Evolutionary conservation across 1,140 invertebrate species (phyloP), one percentile per base, ranked within the genome.

Genomic region (Vanessa tameamea): DNA sequence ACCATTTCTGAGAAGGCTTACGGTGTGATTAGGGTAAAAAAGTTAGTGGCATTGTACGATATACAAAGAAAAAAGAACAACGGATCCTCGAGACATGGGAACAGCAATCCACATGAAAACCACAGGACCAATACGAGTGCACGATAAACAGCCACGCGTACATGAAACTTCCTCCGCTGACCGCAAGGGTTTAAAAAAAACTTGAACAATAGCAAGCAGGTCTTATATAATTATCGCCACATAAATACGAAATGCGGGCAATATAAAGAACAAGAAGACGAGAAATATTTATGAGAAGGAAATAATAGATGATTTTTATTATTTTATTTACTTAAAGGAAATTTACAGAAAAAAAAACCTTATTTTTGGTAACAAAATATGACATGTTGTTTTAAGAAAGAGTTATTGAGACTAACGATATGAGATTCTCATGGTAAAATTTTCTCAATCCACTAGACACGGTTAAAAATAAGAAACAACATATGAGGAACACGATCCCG

Each of bases 91-190:
- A 69, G 67, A 86, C 84, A 85, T 85, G 83, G 80, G 82, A 87
- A 86, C 75, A 67, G 79, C 78, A 82, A 80, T 82, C 77, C 76
- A 82, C 84, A 82, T 80, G 78, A 71, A 78, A 87, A 88, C 88
- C 87, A 66, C 87, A 88, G 70, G 66, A 47, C 76, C 77, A 79
- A 79, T 76, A 76, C 64, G 26, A 64, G 55, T 55, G 66, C 50
- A 37, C 4, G 65, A 43, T 72, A 53, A 76, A 66, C 68, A 74
- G 69, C 73, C 77, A 72, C 78, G 77, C 70, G 76, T 80, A 83
- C 79, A 82, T 76, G 80, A 82, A 81, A 85, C 87, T 89, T 89
- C 87, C 87, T 88, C 14, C 61, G 74, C 15, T 23, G 61, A 82
- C 80, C 80, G 76, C 80, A 80, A 57, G 53, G 65, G 16, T 43